These are phyloP conservation scores for Phyllotis vaccarum DNA, from an alignment of 2,797 vertebrate genomes.

Conservation along the genomic window DNA sequence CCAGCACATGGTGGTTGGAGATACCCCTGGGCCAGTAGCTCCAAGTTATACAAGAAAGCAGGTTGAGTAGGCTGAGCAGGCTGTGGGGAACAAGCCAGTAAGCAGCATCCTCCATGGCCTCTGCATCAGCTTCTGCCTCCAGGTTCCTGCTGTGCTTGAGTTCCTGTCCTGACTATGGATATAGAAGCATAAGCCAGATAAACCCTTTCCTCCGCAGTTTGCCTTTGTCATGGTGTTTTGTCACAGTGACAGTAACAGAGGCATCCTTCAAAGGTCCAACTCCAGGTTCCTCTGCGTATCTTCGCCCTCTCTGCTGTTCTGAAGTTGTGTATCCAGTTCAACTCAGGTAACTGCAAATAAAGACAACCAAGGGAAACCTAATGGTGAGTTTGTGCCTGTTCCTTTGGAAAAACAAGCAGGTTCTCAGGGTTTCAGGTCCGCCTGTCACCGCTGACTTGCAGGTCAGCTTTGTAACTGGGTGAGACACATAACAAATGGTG, in stretches of 20 bases:
- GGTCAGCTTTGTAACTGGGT: no score
- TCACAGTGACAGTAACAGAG: background rate
- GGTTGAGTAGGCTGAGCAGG: no score
- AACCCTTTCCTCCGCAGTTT: background rate
- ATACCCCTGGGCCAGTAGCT: no score
- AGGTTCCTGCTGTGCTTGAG: no score
- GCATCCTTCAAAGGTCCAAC: no score
- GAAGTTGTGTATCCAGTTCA: background rate
- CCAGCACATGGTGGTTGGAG: no score
- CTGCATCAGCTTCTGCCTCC: no score
- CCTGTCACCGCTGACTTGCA: background rate
- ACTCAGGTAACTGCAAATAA: background rate
- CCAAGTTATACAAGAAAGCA: no score
- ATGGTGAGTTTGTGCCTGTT: background rate
- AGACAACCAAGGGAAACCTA: background rate
- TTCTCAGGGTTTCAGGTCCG: background rate
- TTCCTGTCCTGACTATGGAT: no score
- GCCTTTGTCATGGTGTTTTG: background rate
- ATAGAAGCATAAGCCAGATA: background rate
- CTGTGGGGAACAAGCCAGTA: no score
- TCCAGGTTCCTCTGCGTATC: background rate
- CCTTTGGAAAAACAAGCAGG: background rate
- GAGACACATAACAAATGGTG: no score
- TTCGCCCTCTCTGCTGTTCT: background rate
- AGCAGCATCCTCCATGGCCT: no score